Evolutionary conservation across 2,113 vertebrate genomes (phyloP).

Genomic region (Indri indri): DNA sequence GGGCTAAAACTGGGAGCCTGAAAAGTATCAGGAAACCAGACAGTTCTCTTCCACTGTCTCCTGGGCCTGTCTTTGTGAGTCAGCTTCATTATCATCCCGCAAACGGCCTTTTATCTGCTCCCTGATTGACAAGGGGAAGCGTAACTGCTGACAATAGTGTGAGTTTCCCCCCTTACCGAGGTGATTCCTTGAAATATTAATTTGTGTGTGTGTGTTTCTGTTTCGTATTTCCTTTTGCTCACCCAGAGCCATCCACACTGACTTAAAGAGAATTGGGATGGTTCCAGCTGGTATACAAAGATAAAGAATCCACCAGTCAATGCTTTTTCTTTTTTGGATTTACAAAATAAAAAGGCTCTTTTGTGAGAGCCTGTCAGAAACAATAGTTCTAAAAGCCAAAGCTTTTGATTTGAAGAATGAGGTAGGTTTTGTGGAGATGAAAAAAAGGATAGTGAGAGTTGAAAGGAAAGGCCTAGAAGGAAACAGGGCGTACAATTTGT

Average conservation of each 20-base stretch:
- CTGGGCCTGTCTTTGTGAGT: not conserved
- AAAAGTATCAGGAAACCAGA: not conserved
- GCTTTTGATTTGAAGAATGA: conserved; percentile 29
- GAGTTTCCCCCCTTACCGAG: not conserved
- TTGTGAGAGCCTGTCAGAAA: not conserved
- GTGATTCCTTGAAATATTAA: not conserved
- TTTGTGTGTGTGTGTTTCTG: not conserved
- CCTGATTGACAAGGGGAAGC: not conserved
- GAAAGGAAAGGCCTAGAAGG: not conserved
- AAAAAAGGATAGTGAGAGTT: not conserved
- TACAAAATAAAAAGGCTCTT: not conserved
- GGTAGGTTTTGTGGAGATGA: not conserved
- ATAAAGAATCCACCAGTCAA: not conserved
- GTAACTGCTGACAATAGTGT: not conserved
- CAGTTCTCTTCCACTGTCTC: not conserved
- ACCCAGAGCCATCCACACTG: not conserved
- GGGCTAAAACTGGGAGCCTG: not conserved
- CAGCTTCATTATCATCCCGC: not conserved
- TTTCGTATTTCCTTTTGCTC: not conserved
- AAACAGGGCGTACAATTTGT: not conserved
- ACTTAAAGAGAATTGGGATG: not conserved
- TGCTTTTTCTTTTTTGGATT: not conserved
- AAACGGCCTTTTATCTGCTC: not conserved
- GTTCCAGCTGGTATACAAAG: not conserved
- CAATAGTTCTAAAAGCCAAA: not conserved